Conservation (phyloP, 2,113 vertebrate species). For the Gracilinanus agilis region DNA sequence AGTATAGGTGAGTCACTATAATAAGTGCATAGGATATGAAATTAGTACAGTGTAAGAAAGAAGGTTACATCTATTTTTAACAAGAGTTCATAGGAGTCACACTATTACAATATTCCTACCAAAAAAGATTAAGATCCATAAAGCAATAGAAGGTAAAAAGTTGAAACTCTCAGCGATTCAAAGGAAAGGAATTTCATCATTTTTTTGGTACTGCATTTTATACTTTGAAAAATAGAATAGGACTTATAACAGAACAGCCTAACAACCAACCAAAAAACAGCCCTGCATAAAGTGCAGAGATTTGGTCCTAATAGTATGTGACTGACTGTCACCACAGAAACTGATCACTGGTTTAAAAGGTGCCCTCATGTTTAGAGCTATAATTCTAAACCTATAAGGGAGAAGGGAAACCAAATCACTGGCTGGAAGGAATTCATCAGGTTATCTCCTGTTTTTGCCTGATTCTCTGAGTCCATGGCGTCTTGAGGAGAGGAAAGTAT, state of each 20-base stretch:
- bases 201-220: constrained; percentile 22
- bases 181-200: background rate
- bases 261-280: background rate
- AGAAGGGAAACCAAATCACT: background rate
- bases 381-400: constrained; percentile 13
- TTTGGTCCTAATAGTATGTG: constrained; percentile 1
- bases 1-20: background rate
- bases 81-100: background rate
- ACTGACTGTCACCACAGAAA: constrained; percentile 1
- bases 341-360: background rate
- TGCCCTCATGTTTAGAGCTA: background rate
- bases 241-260: background rate
- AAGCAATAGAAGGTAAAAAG: background rate
- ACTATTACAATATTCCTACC: background rate
- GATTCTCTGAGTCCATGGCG: background rate
- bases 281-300: background rate
- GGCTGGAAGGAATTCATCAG: constrained; percentile 13
- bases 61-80: background rate
- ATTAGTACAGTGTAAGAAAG: background rate
- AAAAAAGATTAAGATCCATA: background rate
- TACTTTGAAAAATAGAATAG: background rate
- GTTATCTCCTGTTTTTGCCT: background rate
- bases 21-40: background rate
- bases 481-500: background rate
- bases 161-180: background rate